These are phyloP conservation scores for Acestrorhynchus altus DNA, from an alignment of 2,797 vertebrate species.

Conservation along the genomic window DNA sequence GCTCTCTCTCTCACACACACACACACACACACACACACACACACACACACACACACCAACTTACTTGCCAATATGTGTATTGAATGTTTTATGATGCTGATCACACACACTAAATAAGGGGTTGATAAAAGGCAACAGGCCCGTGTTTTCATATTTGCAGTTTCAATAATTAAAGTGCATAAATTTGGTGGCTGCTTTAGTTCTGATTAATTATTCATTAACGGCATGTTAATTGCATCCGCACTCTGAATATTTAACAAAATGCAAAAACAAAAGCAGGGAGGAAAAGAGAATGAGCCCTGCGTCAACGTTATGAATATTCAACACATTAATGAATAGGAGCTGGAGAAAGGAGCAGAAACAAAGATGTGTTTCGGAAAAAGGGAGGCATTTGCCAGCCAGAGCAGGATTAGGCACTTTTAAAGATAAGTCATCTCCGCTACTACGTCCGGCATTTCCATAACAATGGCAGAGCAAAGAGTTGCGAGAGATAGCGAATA, in stretches of 20 bases:
- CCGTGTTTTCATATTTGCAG: conserved; percentile 84
- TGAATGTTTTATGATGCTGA: conserved; percentile 36
- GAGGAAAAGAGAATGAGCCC: conserved; percentile 59
- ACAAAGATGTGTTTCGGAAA: conserved; percentile 59
- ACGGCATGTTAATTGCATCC: conserved; percentile 91
- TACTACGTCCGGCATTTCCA: conserved; percentile 49
- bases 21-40: no score
- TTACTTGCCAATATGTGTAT: conserved; percentile 51
- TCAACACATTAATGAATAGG: conserved; percentile 60
- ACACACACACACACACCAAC: conserved; percentile 46
- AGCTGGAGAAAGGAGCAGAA: conserved; percentile 49
- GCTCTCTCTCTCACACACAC: no score
- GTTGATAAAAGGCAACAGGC: conserved; percentile 56
- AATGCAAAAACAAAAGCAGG: conserved; percentile 79
- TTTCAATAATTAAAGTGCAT: conserved; percentile 91
- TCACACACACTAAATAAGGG: conserved; percentile 51
- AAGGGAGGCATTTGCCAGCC: conserved; percentile 35
- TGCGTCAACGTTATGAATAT: conserved; percentile 78
- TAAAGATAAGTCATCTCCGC: conserved; percentile 52
- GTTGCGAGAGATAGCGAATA: conserved; percentile 31
- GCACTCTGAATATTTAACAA: conserved; percentile 91
- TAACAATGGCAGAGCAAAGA: conserved; percentile 47
- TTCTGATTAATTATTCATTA: conserved; percentile 94
- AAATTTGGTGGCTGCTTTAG: conserved; percentile 88
- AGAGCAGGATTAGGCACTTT: conserved; percentile 50